A percentile compares a stretch with the other conserved stretches of the same genome.
Conservation (phyloP, 92 coral and sea anemone species). For the Palythoa caribaeorum region DNA sequence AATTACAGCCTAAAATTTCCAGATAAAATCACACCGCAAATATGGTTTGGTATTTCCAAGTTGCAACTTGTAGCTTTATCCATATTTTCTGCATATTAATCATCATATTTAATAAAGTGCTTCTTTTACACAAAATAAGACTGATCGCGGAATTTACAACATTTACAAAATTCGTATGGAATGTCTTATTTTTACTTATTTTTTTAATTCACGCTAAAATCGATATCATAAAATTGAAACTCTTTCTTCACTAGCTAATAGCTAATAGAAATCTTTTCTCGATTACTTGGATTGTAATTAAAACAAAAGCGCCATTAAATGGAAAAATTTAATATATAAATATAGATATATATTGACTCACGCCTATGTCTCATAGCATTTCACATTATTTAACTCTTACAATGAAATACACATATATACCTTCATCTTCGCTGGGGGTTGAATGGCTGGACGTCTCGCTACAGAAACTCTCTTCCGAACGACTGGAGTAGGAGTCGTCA, state of each 20-base stretch:
- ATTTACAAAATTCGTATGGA: not conserved
- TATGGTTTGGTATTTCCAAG: not conserved
- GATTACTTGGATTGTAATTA: not conserved
- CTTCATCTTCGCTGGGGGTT: slow-evolving; percentile 52
- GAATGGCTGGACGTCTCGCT: slow-evolving; percentile 67
- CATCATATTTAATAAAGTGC: not conserved
- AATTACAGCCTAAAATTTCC: not conserved
- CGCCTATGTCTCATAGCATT: not conserved
- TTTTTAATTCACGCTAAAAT: not conserved
- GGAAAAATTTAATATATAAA: too few species aligned
- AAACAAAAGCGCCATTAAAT: not conserved
- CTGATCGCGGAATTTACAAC: not conserved
- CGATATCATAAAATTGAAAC: not conserved
- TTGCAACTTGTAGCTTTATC: not conserved
- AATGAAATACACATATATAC: not conserved
- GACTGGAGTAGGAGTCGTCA: slow-evolving; percentile 47
- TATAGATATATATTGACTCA: too few species aligned
- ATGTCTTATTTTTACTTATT: not conserved
- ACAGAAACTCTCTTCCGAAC: slow-evolving; percentile 64
- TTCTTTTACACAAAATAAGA: too few species aligned
- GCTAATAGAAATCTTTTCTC: not conserved
- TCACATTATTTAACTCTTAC: not conserved
- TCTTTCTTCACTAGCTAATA: not conserved
- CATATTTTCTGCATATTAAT: not conserved
- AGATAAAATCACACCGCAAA: not conserved